Percentiles rank a stretch among this genome's conserved stretches.
Evolutionary conservation across 2,113 vertebrate genomes (phyloP).

Genomic region (Indicator maculatus): DNA sequence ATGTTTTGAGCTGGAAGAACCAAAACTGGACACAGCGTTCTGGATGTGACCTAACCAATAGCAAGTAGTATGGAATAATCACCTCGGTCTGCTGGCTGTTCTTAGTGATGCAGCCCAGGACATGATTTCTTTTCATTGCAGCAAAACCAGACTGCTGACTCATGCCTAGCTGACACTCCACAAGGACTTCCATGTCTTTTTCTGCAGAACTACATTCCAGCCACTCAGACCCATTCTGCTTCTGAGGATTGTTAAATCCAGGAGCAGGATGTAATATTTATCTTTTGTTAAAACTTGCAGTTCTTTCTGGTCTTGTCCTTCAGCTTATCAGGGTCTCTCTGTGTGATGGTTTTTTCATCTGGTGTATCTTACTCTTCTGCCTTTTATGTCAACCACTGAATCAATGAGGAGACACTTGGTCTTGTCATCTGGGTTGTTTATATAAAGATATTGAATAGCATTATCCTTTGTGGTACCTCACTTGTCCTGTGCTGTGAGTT

Average conservation of each 20-base stretch:
- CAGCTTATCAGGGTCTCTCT: background rate
- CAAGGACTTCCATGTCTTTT: background rate
- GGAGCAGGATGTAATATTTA: background rate
- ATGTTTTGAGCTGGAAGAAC: background rate
- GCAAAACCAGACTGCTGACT: background rate
- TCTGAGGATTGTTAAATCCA: background rate
- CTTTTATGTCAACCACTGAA: background rate
- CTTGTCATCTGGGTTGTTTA: background rate
- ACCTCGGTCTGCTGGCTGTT: background rate
- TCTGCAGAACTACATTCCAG: background rate
- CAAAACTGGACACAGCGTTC: background rate
- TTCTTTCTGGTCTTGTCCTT: background rate
- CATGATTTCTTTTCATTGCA: background rate
- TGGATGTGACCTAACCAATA: background rate
- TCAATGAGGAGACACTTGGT: accelerated
- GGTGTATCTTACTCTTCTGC: background rate
- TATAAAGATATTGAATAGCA: background rate
- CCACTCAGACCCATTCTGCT: background rate
- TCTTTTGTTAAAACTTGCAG: background rate
- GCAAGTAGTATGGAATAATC: background rate
- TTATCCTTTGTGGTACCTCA: background rate
- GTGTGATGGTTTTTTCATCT: background rate
- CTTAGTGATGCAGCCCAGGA: background rate
- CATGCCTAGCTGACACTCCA: background rate
- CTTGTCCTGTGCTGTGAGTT: background rate